A percentile compares a stretch with the other conserved stretches of the same genome.
Conservation (phyloP, 2,888 invertebrate species). For the Syritta pipiens region DNA sequence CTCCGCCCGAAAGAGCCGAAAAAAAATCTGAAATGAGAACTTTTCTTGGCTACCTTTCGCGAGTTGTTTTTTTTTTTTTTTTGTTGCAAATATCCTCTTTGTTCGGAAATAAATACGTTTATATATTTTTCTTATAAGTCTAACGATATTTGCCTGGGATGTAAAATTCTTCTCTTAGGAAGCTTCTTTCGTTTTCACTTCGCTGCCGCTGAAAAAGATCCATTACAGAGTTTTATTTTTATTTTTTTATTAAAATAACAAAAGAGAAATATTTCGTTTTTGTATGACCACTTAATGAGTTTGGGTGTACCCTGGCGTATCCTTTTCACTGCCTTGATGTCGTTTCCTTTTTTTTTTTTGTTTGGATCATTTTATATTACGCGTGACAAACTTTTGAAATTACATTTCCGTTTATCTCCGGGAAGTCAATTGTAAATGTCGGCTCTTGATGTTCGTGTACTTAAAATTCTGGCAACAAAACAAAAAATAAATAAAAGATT, state of each 20-base stretch:
- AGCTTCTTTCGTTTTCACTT: conserved; percentile 11
- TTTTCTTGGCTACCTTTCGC: background rate
- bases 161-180: conserved; percentile 6
- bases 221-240: background rate
- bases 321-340: background rate
- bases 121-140: too few relatives aligned
- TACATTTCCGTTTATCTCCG: background rate
- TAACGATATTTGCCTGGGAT: background rate
- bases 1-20: too few relatives aligned
- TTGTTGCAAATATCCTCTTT: background rate
- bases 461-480: too few relatives aligned
- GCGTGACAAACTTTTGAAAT: conserved; percentile 7
- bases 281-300: conserved; percentile 21
- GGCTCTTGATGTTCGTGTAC: too few relatives aligned
- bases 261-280: conserved; percentile 3
- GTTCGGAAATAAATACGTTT: too few relatives aligned
- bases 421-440: conserved; percentile 13
- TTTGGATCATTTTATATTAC: background rate
- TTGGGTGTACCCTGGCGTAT: conserved; percentile 1
- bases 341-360: background rate
- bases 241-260: conserved; percentile 8
- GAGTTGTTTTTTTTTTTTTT: background rate
- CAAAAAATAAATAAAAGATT: too few relatives aligned
- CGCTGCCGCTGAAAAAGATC: conserved; percentile 2
- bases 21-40: background rate